Evolutionary conservation across 2,113 vertebrate species (phyloP).

Genomic region (human): DNA sequence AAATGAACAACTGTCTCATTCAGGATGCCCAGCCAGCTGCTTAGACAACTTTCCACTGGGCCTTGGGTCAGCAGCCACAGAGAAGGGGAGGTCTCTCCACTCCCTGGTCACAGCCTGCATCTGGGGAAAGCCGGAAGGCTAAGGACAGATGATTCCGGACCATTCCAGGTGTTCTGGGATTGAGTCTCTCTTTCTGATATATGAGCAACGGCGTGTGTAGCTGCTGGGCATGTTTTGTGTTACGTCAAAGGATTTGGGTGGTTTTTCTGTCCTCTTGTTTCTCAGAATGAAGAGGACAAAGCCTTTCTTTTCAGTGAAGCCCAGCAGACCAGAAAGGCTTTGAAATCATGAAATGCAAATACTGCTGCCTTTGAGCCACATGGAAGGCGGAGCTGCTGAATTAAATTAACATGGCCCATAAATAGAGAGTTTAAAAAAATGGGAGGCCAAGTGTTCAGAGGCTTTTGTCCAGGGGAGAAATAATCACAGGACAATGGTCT

Average conservation of each 20-base stretch:
- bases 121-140: background rate
- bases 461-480: constrained; percentile 73
- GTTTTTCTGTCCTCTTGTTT: constrained; percentile 61
- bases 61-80: background rate
- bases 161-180: background rate
- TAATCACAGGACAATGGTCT: constrained; percentile 71
- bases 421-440: constrained; percentile 75
- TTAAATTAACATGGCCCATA: constrained; percentile 64
- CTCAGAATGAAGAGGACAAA: constrained; percentile 64
- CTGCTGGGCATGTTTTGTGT: constrained; percentile 42
- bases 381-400: constrained; percentile 8
- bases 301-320: constrained; percentile 53
- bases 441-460: constrained; percentile 66
- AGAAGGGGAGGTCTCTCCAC: background rate
- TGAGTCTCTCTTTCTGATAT: background rate
- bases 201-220: background rate
- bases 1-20: background rate
- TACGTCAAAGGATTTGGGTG: constrained; percentile 16
- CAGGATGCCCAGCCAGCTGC: background rate
- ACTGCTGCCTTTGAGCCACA: constrained; percentile 11
- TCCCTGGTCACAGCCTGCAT: background rate
- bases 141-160: background rate
- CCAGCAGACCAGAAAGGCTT: constrained; percentile 52
- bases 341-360: constrained; percentile 64
- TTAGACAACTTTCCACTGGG: background rate